Base-by-base conservation (phyloP, 2,113 vertebrate genomes). In the Brachypteracias leptosomus region DNA sequence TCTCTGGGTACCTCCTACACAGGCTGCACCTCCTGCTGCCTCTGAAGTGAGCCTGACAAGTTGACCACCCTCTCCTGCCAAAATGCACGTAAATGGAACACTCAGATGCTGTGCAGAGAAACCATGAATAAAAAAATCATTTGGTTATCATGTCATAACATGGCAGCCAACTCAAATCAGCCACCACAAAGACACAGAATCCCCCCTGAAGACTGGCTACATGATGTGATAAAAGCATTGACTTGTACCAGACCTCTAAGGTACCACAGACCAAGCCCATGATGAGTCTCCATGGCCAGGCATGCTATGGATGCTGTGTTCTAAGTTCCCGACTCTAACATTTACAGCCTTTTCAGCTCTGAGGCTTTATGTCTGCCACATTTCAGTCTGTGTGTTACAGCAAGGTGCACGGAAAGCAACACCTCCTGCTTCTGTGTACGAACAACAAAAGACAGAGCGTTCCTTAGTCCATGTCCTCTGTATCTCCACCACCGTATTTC, bases 121-220 rank as follows among this genome's bases (percentile, higher is more conserved):
- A 44, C 26, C 17, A 38, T 3, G 12, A 31, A 44, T 9, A 44
- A 16, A 47, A 85, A 52, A 28, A 10, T n/a, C 40, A 21, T 4
- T 4, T 13, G 26, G 42, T 15, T 16, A 20, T 9, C 2, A 4
- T 1, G 29, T 29, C 2, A 0, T 3, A 75, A 81, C 26, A 9
- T 22, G 31, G 13, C 49, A 29, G 14, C 12, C 26, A 29, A 31
- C 58, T 52, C 42, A 24, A 13, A 58, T 11, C 25, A 47, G 18
- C 11, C 22, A 55, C 78, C 40, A 36, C 2, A 7, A 36, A 66
- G 55, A 3, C 9, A 26, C 9, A 4, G 8, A 83, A 19, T 13
- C 4, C 33, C 22, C 9, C 21, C 18, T 0, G 5, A 22, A 2
- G 33, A 51, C 7, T 3, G 20, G 18, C 52, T 67, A 52, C 16